Evolutionary conservation across 2,113 vertebrate species (phyloP).

Genomic region (Eudyptes chrysolophus): DNA sequence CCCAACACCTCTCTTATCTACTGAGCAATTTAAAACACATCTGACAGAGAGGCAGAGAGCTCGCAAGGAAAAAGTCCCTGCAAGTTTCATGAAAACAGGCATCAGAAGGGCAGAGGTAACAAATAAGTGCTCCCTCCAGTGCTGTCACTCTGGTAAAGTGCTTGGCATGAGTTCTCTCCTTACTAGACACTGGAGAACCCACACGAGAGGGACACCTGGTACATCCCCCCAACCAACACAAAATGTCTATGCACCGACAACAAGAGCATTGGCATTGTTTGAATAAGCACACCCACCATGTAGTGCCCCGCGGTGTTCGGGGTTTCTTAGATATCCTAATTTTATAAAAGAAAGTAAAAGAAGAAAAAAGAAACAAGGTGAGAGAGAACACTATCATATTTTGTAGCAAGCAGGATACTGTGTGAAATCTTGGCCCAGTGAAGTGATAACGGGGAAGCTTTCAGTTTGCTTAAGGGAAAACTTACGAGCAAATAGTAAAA

Average conservation of each 20-base stretch:
- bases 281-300: conserved; percentile 67
- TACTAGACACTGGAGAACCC: background rate
- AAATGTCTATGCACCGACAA: conserved; percentile 46
- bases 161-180: background rate
- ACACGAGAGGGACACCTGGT: background rate
- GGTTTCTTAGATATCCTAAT: conserved; percentile 69
- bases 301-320: conserved; percentile 63
- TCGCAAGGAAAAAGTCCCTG: background rate
- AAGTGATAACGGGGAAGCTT: conserved; percentile 54
- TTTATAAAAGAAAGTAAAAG: conserved; percentile 73
- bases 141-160: background rate
- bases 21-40: background rate
- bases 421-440: conserved; percentile 68
- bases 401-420: conserved; percentile 65
- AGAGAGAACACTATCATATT: conserved; percentile 69
- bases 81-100: background rate
- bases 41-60: background rate
- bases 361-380: conserved; percentile 72
- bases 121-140: background rate
- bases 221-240: conserved; percentile 21
- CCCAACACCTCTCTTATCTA: background rate
- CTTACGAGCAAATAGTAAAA: background rate
- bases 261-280: conserved; percentile 62
- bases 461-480: conserved; percentile 54
- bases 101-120: background rate